Conservation (phyloP, 2,113 vertebrate species). For the Xenus cinereus region DNA sequence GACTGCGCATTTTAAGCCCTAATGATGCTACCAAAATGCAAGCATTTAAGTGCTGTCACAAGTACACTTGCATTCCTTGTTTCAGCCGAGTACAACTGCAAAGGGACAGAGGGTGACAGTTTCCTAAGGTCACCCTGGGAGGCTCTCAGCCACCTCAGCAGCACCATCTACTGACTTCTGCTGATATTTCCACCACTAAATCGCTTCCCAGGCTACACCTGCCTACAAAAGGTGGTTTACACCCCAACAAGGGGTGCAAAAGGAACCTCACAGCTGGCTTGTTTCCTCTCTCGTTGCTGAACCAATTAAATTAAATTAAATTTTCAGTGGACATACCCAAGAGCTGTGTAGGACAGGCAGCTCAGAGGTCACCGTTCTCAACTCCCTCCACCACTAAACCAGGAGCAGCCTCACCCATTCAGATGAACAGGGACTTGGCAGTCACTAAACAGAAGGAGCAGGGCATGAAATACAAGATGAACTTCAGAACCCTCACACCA, state of each 20-base stretch:
- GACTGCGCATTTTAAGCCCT: background rate
- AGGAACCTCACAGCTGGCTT: background rate
- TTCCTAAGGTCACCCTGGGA: background rate
- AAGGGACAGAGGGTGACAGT: background rate
- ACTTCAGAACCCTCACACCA: background rate
- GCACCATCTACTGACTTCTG: constrained; percentile 40
- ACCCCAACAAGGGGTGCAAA: background rate
- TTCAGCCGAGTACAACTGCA: background rate
- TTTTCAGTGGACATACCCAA: background rate
- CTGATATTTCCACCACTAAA: background rate
- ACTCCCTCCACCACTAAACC: background rate
- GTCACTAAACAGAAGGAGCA: background rate
- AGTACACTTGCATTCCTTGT: accelerated
- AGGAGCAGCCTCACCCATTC: background rate
- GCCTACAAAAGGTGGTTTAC: background rate
- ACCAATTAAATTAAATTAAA: background rate
- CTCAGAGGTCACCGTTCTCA: background rate
- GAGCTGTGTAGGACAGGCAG: background rate
- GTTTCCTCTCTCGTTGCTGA: background rate
- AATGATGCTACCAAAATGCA: background rate
- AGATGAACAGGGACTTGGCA: background rate
- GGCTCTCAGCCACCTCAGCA: background rate
- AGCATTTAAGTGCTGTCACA: background rate
- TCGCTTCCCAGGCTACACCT: accelerated
- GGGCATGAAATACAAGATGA: background rate